Evolutionary conservation across 2,888 invertebrate genomes (phyloP).

Genomic region (Melanotus villosus): DNA sequence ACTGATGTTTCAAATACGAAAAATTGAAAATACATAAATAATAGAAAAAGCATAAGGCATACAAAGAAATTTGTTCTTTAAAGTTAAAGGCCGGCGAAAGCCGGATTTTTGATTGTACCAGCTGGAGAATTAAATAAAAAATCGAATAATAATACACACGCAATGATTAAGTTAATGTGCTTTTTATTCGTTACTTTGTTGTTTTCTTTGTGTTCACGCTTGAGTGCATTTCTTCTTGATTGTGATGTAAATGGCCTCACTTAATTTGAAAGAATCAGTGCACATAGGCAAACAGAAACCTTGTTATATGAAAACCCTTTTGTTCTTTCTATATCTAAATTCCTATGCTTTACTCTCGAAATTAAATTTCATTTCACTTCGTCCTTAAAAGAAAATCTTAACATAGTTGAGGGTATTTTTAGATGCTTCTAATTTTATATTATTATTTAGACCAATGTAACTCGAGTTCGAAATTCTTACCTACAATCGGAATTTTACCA

Average conservation of each 20-base stretch:
- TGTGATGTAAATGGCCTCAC: conserved; percentile 5
- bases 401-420: too few relatives aligned
- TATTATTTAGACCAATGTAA: not conserved
- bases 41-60: too few relatives aligned
- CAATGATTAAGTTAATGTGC: not conserved
- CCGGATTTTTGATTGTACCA: too few relatives aligned
- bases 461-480: too few relatives aligned
- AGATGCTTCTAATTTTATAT: not conserved
- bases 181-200: conserved; percentile 1
- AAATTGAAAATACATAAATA: too few relatives aligned
- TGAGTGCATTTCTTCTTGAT: not conserved
- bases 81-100: too few relatives aligned
- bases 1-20: too few relatives aligned
- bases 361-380: conserved; percentile 9
- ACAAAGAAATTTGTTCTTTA: too few relatives aligned
- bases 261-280: conserved; percentile 4
- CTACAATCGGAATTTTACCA: too few relatives aligned
- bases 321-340: conserved; percentile 4
- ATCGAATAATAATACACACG: not conserved
- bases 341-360: not conserved
- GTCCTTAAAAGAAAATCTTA: not conserved
- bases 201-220: not conserved
- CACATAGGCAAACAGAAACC: conserved; percentile 22
- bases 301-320: conserved; percentile 15
- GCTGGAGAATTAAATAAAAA: not conserved